These are phyloP conservation scores for Pituophis catenifer DNA, from an alignment of 2,113 vertebrate genomes.

Conservation along the genomic window DNA sequence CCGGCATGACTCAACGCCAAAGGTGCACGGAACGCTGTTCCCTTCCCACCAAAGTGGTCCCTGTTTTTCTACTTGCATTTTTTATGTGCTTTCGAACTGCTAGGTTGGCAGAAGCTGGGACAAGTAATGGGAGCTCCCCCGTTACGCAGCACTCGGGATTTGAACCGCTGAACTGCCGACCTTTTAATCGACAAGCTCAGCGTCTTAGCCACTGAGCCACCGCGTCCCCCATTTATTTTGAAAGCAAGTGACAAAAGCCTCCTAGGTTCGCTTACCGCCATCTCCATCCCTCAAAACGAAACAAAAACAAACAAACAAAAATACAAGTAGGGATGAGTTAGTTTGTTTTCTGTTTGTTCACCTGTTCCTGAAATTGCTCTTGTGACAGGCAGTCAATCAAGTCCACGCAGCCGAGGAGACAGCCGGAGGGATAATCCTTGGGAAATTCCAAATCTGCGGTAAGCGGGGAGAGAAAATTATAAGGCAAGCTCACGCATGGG, in stretches of 20 bases:
- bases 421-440: slow-evolving; percentile 87
- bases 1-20: too few relatives aligned
- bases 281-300: not conserved
- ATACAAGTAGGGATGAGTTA: not conserved
- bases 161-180: too few relatives aligned
- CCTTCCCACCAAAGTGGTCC: too few relatives aligned
- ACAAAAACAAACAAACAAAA: too few relatives aligned
- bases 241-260: not conserved
- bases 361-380: slow-evolving; percentile 90
- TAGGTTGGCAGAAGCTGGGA: too few relatives aligned
- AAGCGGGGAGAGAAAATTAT: slow-evolving; percentile 47
- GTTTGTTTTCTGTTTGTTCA: slow-evolving; percentile 60
- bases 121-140: too few relatives aligned
- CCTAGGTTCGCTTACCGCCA: not conserved
- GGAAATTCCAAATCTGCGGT: slow-evolving; percentile 84
- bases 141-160: too few relatives aligned
- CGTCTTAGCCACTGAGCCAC: too few relatives aligned
- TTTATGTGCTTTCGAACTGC: too few relatives aligned
- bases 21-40: too few relatives aligned
- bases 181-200: too few relatives aligned
- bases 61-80: too few relatives aligned
- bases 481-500: slow-evolving; percentile 13
- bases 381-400: slow-evolving; percentile 87
- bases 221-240: not conserved
- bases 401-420: slow-evolving; percentile 89